Percentiles rank a stretch among this genome's conserved stretches.
Conservation (phyloP, 2,797 vertebrate genomes). For the Tapera naevia region DNA sequence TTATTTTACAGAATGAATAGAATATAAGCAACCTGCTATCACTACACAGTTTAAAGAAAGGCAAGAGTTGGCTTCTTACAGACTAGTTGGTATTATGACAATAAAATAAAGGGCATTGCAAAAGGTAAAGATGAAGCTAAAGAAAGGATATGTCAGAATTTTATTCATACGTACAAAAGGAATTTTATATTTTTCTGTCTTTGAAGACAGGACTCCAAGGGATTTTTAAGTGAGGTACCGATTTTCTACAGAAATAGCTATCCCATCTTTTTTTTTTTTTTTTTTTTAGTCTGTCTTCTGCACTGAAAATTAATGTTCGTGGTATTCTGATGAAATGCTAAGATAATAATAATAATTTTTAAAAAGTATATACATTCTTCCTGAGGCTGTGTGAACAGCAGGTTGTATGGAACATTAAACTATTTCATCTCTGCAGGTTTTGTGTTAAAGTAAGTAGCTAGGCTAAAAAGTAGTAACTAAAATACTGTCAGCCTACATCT, state of each 20-base stretch:
- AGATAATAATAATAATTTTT: neutral
- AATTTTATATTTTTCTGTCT: neutral
- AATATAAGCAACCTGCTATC: neutral
- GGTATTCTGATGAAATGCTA: neutral
- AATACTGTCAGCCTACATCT: neutral
- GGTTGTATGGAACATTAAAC: neutral
- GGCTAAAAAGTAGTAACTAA: neutral
- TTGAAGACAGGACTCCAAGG: neutral
- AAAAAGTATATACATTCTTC: neutral
- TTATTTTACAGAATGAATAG: neutral
- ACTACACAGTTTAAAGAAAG: neutral
- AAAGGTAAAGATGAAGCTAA: neutral
- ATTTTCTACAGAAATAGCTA: neutral
- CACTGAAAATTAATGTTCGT: neutral
- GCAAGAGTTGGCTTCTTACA: neutral
- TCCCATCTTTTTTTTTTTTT: accelerated
- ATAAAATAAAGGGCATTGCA: neutral
- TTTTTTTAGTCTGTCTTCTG: neutral
- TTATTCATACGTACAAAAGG: neutral
- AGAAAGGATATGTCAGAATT: neutral
- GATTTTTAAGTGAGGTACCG: neutral
- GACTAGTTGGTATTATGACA: neutral
- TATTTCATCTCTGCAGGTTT: neutral
- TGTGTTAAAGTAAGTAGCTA: neutral
- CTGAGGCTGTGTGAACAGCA: neutral